A percentile compares a stretch with the other conserved stretches of the same genome.
These are phyloP conservation scores for Drosophila percnosoma DNA, from an alignment of 2,888 invertebrate species.

Conservation along the genomic window DNA sequence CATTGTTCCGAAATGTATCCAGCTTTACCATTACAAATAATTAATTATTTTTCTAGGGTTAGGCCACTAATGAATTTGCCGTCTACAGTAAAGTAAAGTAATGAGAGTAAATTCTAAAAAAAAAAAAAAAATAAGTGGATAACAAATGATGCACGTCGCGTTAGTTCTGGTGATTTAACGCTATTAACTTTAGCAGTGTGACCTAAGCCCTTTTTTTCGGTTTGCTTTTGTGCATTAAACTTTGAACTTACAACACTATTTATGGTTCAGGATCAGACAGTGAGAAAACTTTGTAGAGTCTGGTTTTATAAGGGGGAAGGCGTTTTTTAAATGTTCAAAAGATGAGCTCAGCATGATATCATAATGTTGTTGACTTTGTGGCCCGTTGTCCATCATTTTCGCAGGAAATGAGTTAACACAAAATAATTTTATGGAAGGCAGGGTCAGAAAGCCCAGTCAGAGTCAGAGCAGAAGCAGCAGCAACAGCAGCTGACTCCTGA, in stretches of 20 bases:
- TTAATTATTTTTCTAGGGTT: neutral
- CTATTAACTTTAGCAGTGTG: conserved; percentile 6
- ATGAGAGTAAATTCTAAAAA: neutral
- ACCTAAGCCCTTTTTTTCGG: conserved; percentile 26
- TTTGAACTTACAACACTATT: conserved; percentile 37
- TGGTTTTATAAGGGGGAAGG: neutral
- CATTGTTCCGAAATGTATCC: neutral
- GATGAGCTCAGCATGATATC: conserved; percentile 70
- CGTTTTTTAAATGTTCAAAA: conserved; percentile 20
- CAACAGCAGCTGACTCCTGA: conserved; percentile 21
- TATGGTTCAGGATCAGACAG: conserved; percentile 31
- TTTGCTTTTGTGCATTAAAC: conserved; percentile 39
- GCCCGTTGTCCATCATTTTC: conserved; percentile 65
- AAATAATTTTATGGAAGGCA: conserved; percentile 27
- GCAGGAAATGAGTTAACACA: conserved; percentile 75
- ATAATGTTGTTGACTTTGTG: conserved; percentile 43
- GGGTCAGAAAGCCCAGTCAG: conserved; percentile 33
- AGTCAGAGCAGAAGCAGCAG: conserved; percentile 12
- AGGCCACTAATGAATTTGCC: neutral
- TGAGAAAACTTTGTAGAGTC: conserved; percentile 35
- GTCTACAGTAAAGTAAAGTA: neutral
- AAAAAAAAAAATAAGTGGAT: neutral
- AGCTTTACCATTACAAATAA: neutral
- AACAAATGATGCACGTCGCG: conserved; percentile 8
- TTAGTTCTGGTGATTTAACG: conserved; percentile 26